Evolutionary conservation across 1,140 invertebrate species (phyloP).

Genomic region (Muscidifurax raptorellus): DNA sequence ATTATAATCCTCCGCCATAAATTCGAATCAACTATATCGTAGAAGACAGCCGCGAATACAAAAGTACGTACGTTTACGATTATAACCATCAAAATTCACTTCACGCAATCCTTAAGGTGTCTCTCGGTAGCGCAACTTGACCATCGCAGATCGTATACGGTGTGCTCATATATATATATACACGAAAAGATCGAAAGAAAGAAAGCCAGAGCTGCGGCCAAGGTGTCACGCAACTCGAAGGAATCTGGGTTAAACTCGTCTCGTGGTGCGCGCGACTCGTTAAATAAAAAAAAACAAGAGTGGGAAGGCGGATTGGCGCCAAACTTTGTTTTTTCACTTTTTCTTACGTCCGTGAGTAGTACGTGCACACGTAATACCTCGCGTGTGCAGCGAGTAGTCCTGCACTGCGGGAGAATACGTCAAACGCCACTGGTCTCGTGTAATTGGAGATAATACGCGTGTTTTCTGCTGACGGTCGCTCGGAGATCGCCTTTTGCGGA

Average conservation of each 20-base stretch:
- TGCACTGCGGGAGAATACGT: neutral
- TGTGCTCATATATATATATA: too few relatives aligned
- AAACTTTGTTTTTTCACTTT: neutral
- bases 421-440: neutral
- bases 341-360: neutral
- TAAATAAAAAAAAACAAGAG: neutral
- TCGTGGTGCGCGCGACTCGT: neutral
- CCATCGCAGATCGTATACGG: neutral
- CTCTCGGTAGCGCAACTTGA: neutral
- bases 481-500: neutral
- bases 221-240: slow-evolving; percentile 7
- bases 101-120: neutral
- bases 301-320: neutral
- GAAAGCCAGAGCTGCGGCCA: neutral
- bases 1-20: too few relatives aligned
- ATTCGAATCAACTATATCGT: too few relatives aligned
- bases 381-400: too few relatives aligned
- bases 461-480: neutral
- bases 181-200: neutral
- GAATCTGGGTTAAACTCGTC: slow-evolving; percentile 43
- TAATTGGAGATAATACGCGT: neutral
- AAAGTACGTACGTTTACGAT: too few relatives aligned
- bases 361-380: neutral
- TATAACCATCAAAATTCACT: neutral
- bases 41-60: too few relatives aligned